Conservation (phyloP, 2,888 invertebrate genomes). For the Lasioglossum leucozonium region DNA sequence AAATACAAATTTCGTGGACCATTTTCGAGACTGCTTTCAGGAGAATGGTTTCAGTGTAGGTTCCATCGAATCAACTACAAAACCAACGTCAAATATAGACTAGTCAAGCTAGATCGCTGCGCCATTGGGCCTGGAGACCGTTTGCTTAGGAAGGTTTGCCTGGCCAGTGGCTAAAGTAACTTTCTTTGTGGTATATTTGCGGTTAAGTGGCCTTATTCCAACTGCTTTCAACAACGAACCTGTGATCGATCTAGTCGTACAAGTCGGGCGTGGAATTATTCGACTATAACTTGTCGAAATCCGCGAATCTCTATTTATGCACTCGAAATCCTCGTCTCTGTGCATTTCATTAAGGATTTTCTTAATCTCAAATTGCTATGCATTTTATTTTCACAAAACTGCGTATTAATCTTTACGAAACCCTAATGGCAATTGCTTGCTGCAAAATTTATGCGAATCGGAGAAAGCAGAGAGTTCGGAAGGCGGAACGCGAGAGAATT, state of each 20-base stretch:
- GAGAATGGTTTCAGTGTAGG: background rate
- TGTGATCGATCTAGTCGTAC: background rate
- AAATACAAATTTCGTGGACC: background rate
- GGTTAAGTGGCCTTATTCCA: conserved; percentile 24
- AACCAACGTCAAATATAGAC: conserved; percentile 38
- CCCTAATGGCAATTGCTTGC: too few species aligned
- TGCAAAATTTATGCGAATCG: too few species aligned
- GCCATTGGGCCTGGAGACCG: conserved; percentile 45
- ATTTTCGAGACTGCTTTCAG: background rate
- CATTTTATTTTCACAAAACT: too few species aligned
- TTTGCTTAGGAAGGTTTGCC: conserved; percentile 69
- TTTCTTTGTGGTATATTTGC: conserved; percentile 57
- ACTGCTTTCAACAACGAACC: conserved; percentile 30
- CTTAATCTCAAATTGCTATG: too few species aligned
- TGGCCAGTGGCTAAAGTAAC: conserved; percentile 56
- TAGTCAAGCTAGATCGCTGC: conserved; percentile 53
- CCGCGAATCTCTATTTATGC: too few species aligned
- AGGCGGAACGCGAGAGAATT: too few species aligned
- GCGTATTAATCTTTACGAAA: too few species aligned
- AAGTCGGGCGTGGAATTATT: background rate
- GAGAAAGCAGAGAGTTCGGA: too few species aligned
- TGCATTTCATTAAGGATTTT: too few species aligned
- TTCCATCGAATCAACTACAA: conserved; percentile 13
- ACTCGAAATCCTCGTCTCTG: too few species aligned
- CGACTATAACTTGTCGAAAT: background rate